Evolutionary conservation across 53 echinoderm and acorn worm genomes (phyloP).

Genomic region (Paelopatides confundens): DNA sequence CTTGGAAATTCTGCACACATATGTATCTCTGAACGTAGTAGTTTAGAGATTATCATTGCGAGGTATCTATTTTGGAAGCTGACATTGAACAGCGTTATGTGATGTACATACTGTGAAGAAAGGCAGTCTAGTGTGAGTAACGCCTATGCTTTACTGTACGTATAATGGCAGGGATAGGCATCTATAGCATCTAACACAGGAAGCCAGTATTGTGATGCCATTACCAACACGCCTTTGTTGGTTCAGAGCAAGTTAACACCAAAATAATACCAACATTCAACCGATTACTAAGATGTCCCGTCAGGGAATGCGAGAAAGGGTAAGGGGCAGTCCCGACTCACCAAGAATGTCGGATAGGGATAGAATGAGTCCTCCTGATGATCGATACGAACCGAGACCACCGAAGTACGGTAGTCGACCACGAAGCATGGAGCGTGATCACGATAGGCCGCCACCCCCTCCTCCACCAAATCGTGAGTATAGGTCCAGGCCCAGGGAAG

Average conservation of each 20-base stretch:
- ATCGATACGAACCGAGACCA: slow-evolving; percentile 83
- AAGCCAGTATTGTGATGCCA: too few species aligned
- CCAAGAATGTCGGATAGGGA: slow-evolving; percentile 70
- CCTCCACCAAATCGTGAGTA: slow-evolving; percentile 42
- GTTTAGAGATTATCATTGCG: not conserved
- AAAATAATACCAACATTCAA: not conserved
- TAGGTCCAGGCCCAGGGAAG: slow-evolving; percentile 35
- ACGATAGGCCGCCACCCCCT: slow-evolving; percentile 57
- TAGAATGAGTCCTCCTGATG: slow-evolving; percentile 80
- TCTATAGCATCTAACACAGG: too few species aligned
- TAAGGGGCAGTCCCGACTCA: slow-evolving; percentile 75
- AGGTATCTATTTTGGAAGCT: not conserved
- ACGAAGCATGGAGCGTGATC: slow-evolving; percentile 72
- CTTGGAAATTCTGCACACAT: too few species aligned
- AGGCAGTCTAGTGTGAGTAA: too few species aligned
- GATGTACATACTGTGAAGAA: too few species aligned
- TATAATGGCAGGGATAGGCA: too few species aligned
- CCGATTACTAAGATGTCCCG: not conserved
- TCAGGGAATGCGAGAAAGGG: slow-evolving; percentile 73
- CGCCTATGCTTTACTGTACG: too few species aligned
- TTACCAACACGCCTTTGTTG: too few species aligned
- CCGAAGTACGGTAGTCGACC: slow-evolving; percentile 75
- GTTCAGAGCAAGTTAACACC: too few species aligned
- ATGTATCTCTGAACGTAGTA: too few species aligned
- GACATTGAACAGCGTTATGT: too few species aligned